Conservation (phyloP, 1,140 invertebrate genomes). For the Drosophila busckii region DNA sequence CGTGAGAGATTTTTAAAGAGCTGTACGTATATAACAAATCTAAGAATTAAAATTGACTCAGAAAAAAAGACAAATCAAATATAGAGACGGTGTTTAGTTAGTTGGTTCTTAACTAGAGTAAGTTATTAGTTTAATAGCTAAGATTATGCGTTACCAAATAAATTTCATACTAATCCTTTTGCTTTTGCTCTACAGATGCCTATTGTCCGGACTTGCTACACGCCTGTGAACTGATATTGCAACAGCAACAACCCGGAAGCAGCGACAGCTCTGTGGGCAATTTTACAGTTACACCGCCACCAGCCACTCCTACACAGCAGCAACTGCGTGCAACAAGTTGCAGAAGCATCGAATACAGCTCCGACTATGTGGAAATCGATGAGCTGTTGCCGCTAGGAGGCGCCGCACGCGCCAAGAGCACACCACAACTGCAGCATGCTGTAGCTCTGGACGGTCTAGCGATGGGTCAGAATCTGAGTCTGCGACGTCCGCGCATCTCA, state of each 20-base stretch:
- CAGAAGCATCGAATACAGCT: conserved; percentile 53
- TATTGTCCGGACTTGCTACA: conserved; percentile 75
- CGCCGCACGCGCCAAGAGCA: conserved; percentile 59
- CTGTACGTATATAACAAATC: too few relatives aligned
- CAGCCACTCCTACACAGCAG: conserved; percentile 7
- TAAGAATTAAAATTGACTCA: too few relatives aligned
- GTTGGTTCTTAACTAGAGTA: too few relatives aligned
- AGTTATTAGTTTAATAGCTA: too few relatives aligned
- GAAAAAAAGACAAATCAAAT: too few relatives aligned
- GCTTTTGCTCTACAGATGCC: conserved; percentile 40
- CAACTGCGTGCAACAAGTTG: background rate
- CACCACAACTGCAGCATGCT: conserved; percentile 58
- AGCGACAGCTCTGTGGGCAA: conserved; percentile 71
- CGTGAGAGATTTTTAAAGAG: too few relatives aligned
- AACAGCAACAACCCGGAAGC: conserved; percentile 57
- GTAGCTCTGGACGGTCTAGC: conserved; percentile 36
- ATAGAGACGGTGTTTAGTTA: too few relatives aligned
- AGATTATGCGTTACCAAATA: too few relatives aligned
- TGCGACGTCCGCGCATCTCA: conserved; percentile 84
- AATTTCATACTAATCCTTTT: too few relatives aligned
- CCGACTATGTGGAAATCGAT: conserved; percentile 76
- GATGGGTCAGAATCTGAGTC: conserved; percentile 81
- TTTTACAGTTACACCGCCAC: conserved; percentile 69
- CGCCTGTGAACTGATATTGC: conserved; percentile 67
- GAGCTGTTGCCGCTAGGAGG: conserved; percentile 53